Evolutionary conservation across 2,888 invertebrate species (phyloP), one percentile per base, ranked within the genome.

Genomic region (Drosophila prolongata): DNA sequence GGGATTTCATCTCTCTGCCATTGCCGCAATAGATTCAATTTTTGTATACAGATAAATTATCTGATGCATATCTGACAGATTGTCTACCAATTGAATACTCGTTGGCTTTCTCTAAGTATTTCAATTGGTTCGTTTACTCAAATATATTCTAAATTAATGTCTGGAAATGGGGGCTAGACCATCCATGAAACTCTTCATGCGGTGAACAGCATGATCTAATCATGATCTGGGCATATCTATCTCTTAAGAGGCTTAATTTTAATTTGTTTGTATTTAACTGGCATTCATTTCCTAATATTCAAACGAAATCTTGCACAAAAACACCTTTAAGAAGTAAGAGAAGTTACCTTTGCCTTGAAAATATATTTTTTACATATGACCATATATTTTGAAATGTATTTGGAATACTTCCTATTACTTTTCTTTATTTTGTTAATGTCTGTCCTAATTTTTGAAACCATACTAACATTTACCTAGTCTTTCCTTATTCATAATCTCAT

Each of bases 41-140:
- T 66, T 46, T 19, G 14, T 35, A 30, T 19, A 11, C 43, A 69
- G 42, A 49, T 38, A 69, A 69, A 54, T 62, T 47, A 65, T 66
- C 40, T 55, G 56, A 42, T 66, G 47, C 47, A 42, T 56, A 55
- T 67, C 66, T 56, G 66, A 24, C 56, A 56, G 76, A 55, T 61
- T 53, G 55, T 56, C 59, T 59, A 65, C 78, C 81, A 76, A 85
- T 82, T 80, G 83, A 81, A 78, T 66, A 53, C 76, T 54, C 75
- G 37, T 38, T 69, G 57, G 44, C 37, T 40, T 58, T 69, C 56
- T 34, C 57, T 38, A 40, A 40, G 38, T 47, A 58, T 62, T 58
- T 82, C 64, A 82, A 82, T 86, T 83, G 86, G 59, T 69, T 79
- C 77, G 80, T 75, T 77, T 78, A 34, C 49, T 64, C 44, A 24